These are phyloP conservation scores for Callionymus lyra DNA, from an alignment of 2,113 vertebrate genomes.

Conservation along the genomic window DNA sequence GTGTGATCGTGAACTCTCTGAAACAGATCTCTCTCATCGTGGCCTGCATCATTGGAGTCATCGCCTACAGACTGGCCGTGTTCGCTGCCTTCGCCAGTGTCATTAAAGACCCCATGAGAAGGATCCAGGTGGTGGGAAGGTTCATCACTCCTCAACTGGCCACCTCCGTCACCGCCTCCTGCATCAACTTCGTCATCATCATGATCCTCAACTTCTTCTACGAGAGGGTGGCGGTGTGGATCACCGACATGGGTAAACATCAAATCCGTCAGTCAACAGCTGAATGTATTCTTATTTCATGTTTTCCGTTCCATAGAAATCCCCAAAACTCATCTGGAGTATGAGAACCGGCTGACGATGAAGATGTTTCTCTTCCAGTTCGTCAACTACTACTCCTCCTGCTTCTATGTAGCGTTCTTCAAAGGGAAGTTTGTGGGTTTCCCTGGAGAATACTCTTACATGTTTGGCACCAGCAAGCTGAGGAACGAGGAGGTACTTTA, in stretches of 20 bases:
- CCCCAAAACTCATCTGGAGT: constrained; percentile 90
- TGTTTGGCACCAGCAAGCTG: constrained; percentile 76
- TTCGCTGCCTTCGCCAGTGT: constrained; percentile 86
- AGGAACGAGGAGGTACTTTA: constrained; percentile 89
- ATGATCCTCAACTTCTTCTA: constrained; percentile 97
- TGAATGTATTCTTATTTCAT: not conserved
- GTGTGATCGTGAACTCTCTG: constrained; percentile 5
- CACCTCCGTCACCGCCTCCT: constrained; percentile 88
- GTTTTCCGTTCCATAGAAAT: constrained; percentile 72
- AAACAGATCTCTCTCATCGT: constrained; percentile 84
- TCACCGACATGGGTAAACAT: constrained; percentile 86
- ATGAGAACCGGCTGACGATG: constrained; percentile 91
- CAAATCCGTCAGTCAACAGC: not conserved
- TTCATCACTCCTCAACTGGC: constrained; percentile 88
- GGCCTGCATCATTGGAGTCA: constrained; percentile 86
- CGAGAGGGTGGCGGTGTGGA: constrained; percentile 88
- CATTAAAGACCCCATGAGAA: constrained; percentile 76
- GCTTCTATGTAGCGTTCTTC: constrained; percentile 97
- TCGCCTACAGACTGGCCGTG: constrained; percentile 87
- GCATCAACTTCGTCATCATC: constrained; percentile 93
- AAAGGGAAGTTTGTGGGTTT: constrained; percentile 94
- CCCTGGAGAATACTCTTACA: constrained; percentile 81
- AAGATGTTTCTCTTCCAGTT: constrained; percentile 99
- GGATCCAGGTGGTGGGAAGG: constrained; percentile 73
- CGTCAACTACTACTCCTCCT: constrained; percentile 97